phyloP scores from a whole-genome alignment of 2,113 vertebrate genomes.

The Sorex araneus region DNA sequence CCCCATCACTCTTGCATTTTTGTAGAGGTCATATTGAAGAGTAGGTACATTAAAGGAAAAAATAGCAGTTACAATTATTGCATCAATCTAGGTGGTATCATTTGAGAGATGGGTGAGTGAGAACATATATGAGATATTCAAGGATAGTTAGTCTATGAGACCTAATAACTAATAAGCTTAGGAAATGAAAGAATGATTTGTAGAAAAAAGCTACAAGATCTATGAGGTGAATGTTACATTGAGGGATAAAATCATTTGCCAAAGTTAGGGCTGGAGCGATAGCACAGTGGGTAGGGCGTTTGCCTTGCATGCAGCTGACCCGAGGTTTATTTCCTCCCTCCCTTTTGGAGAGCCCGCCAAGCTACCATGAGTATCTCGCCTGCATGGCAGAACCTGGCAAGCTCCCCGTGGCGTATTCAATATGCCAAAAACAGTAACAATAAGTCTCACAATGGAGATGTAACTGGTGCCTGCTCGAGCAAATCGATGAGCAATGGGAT shows the following conservation, averaged over 20 bases:
- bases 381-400: too few species aligned
- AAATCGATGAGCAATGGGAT: too few species aligned
- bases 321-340: too few species aligned
- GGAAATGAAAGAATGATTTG: not conserved
- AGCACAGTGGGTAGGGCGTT: too few species aligned
- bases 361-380: too few species aligned
- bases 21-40: not conserved
- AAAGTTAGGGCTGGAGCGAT: constrained; percentile 1
- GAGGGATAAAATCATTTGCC: not conserved
- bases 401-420: too few species aligned
- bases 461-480: too few species aligned
- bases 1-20: not conserved
- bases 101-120: not conserved
- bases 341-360: too few species aligned
- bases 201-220: constrained; percentile 16
- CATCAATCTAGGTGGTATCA: not conserved
- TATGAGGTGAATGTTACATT: not conserved
- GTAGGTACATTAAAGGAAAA: not conserved
- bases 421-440: too few species aligned
- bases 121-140: constrained; percentile 11
- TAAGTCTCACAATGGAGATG: too few species aligned
- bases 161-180: not conserved
- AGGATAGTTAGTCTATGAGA: not conserved
- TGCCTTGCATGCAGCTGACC: too few species aligned
- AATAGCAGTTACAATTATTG: not conserved